These are phyloP conservation scores for Heliconius himera DNA, from an alignment of 1,140 invertebrate species.

Conservation along the genomic window DNA sequence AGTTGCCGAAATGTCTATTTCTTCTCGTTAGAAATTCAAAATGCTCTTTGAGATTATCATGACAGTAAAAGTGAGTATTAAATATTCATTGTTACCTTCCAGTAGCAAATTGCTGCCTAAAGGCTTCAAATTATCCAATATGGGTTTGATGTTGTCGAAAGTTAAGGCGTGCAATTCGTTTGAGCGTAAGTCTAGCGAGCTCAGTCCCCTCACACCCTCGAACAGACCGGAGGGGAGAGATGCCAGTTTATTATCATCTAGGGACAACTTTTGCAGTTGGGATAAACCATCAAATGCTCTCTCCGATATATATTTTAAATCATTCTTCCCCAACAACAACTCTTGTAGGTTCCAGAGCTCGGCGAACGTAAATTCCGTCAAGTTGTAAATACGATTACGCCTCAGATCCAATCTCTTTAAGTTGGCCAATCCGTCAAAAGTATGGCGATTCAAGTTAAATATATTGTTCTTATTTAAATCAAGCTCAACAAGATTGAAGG, in stretches of 20 bases:
- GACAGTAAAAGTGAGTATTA: constrained; percentile 51
- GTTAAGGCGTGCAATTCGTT: constrained; percentile 89
- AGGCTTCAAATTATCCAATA: constrained; percentile 85
- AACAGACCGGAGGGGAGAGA: constrained; percentile 85
- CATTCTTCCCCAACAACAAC: constrained; percentile 88
- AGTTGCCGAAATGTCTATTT: constrained; percentile 39
- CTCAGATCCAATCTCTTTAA: constrained; percentile 86
- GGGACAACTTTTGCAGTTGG: constrained; percentile 84
- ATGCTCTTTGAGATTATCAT: constrained; percentile 56
- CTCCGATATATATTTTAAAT: constrained; percentile 84
- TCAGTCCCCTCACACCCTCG: constrained; percentile 83
- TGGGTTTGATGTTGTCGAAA: constrained; percentile 79
- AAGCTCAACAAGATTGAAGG: constrained; percentile 85
- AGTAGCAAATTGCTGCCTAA: constrained; percentile 86
- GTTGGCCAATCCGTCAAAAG: constrained; percentile 86
- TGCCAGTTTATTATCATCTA: constrained; percentile 88
- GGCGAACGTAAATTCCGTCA: constrained; percentile 88
- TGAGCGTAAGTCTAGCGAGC: constrained; percentile 87
- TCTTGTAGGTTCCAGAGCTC: constrained; percentile 87
- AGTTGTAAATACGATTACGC: constrained; percentile 86
- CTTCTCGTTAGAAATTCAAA: constrained; percentile 42
- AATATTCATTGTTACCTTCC: constrained; percentile 85
- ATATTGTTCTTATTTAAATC: constrained; percentile 88
- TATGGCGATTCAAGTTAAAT: constrained; percentile 85
- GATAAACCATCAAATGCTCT: constrained; percentile 87